Conservation (phyloP, 2,797 vertebrate genomes). For the Cetoscarus ocellatus region DNA sequence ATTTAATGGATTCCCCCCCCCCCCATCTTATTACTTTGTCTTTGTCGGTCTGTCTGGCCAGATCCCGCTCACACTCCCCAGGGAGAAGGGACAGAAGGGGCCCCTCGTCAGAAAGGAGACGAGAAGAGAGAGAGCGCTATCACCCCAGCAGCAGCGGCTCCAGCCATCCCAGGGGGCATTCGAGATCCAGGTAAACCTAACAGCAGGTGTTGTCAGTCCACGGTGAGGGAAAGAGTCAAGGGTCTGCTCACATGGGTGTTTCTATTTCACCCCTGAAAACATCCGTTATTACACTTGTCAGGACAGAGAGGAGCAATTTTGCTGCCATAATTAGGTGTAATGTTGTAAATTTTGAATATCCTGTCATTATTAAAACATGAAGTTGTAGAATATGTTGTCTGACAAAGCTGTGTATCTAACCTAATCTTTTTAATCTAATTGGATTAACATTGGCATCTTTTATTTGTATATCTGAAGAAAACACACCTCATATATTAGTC, state of each 20-base stretch:
- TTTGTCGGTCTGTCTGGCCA: conserved; percentile 54
- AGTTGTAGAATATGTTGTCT: no score
- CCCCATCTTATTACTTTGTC: conserved; percentile 1
- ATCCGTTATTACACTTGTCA: conserved; percentile 2
- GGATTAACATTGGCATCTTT: no score
- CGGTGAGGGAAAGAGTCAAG: not conserved
- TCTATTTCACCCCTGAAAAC: conserved; percentile 26
- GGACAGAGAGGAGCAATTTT: not conserved
- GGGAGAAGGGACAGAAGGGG: conserved; percentile 86
- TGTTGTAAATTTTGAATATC: not conserved
- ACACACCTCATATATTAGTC: no score
- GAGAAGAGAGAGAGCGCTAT: conserved; percentile 87
- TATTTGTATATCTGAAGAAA: no score
- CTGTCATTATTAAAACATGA: no score
- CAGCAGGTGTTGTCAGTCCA: conserved; percentile 25
- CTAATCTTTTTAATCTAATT: no score
- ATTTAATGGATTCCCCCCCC: conserved; percentile 9
- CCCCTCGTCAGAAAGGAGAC: conserved; percentile 86
- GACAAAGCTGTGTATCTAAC: no score
- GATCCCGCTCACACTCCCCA: conserved; percentile 90
- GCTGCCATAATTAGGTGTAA: not conserved
- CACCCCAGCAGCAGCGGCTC: conserved; percentile 90
- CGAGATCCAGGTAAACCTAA: conserved; percentile 88
- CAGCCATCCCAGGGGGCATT: conserved; percentile 85
- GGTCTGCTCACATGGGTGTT: not conserved